Percentiles rank a stretch among this genome's conserved stretches.
These are phyloP conservation scores for Carassius gibelio DNA, from an alignment of 2,113 vertebrate species.

Conservation along the genomic window DNA sequence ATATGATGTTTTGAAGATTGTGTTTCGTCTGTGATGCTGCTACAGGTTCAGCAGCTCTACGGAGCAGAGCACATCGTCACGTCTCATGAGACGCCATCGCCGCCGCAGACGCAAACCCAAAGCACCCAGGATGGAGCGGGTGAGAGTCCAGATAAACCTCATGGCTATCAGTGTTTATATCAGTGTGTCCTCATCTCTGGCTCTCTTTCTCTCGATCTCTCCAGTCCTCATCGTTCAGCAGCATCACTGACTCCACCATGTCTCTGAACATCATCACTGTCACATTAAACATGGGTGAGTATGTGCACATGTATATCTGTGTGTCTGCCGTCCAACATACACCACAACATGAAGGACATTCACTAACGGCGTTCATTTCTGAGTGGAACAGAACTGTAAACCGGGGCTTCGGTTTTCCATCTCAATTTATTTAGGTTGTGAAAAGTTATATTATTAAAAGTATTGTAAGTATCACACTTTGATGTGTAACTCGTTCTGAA, in stretches of 20 bases:
- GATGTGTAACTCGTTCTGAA: no score
- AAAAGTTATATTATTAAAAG: no score
- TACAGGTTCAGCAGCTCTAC: constrained; percentile 95
- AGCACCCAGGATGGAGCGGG: constrained; percentile 86
- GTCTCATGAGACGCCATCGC: constrained; percentile 89
- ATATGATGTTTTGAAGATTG: background rate
- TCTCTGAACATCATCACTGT: constrained; percentile 97
- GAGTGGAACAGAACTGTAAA: background rate
- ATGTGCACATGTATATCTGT: constrained; percentile 1
- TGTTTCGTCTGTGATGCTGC: constrained; percentile 60
- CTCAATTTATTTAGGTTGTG: no score
- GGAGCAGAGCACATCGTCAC: constrained; percentile 89
- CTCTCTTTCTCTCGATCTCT: constrained; percentile 59
- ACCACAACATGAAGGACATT: background rate
- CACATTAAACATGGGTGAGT: constrained; percentile 97
- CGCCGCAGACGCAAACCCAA: constrained; percentile 89
- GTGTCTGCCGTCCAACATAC: background rate
- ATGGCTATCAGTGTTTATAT: constrained; percentile 39
- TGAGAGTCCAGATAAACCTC: constrained; percentile 59
- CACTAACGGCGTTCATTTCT: no score
- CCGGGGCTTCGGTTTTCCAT: background rate
- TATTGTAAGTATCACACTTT: no score
- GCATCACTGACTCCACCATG: constrained; percentile 97
- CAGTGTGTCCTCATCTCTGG: constrained; percentile 38
- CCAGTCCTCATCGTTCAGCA: constrained; percentile 95